A percentile compares a stretch with the other conserved stretches of the same genome.
These are phyloP conservation scores for Oreochromis tanganicae DNA, from an alignment of 2,113 vertebrate genomes.

Conservation along the genomic window DNA sequence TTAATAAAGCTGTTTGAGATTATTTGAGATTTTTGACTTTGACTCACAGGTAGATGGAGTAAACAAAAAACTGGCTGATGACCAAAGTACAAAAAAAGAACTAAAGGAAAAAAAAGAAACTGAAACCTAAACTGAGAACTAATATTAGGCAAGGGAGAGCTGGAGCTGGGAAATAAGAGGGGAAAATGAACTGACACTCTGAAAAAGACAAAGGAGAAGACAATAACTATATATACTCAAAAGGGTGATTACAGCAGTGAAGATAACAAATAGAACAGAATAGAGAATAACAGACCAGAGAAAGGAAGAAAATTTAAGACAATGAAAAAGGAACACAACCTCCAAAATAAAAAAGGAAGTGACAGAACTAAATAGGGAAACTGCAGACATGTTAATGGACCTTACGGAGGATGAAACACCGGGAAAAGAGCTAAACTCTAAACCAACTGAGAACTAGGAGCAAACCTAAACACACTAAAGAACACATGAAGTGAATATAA, in stretches of 20 bases:
- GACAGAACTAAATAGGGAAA: background rate
- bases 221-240: background rate
- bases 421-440: background rate
- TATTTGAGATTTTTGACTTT: background rate
- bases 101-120: background rate
- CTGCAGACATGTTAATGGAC: background rate
- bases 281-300: background rate
- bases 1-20: background rate
- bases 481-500: background rate
- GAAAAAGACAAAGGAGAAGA: background rate
- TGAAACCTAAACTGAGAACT: background rate
- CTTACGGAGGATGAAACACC: background rate
- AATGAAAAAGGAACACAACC: background rate
- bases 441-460: background rate
- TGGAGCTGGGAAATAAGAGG: background rate
- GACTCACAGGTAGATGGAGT: background rate
- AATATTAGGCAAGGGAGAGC: background rate
- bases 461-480: background rate
- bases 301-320: background rate
- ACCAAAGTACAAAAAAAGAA: background rate
- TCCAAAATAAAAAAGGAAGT: background rate
- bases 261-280: background rate
- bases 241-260: background rate
- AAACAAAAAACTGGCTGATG: background rate
- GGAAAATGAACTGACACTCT: background rate